Evolutionary conservation across 1,140 invertebrate species (phyloP).

Genomic region (Pissodes strobi): DNA sequence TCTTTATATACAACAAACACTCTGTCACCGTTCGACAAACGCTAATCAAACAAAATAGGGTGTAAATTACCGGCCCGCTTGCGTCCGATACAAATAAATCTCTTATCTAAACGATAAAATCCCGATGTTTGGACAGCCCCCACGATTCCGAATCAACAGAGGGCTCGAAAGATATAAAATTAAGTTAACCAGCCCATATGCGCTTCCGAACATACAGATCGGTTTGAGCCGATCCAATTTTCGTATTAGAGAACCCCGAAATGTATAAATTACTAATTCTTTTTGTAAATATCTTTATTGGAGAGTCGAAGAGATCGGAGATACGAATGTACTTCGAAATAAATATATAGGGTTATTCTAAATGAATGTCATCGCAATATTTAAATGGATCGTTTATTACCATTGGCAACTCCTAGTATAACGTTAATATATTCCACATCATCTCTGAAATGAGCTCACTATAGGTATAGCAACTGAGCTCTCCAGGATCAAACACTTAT

Average conservation of each 20-base stretch:
- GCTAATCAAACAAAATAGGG: constrained; percentile 13
- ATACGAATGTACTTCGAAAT: too few species aligned
- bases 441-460: too few species aligned
- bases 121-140: constrained; percentile 29
- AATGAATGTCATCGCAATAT: too few species aligned
- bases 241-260: constrained; percentile 6
- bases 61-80: constrained; percentile 17
- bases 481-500: too few species aligned
- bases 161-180: constrained; percentile 27
- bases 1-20: too few species aligned
- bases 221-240: constrained; percentile 22
- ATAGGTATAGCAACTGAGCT: too few species aligned
- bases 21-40: too few species aligned
- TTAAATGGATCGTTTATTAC: too few species aligned
- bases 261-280: constrained; percentile 34
- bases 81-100: constrained; percentile 26
- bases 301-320: not conserved
- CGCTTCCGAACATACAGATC: constrained; percentile 23
- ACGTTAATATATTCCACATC: too few species aligned
- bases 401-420: too few species aligned
- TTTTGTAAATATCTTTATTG: constrained; percentile 23
- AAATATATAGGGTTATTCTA: too few species aligned
- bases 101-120: constrained; percentile 32
- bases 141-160: not conserved
- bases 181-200: constrained; percentile 30